Base-by-base conservation (phyloP, 2,888 invertebrate species). In the Chirona hameri region DNA sequence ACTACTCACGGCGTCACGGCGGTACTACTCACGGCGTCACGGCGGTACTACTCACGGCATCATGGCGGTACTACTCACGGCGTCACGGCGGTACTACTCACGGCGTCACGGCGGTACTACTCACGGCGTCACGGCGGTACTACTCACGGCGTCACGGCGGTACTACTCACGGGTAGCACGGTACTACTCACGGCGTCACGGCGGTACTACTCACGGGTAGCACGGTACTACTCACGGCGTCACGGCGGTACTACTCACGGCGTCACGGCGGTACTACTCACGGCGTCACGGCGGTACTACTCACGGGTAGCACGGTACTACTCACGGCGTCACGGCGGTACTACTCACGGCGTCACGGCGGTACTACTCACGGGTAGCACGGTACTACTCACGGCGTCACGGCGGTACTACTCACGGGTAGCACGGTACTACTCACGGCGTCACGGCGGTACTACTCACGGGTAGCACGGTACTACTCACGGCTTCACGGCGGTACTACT, bases 91-190 rank as follows among this genome's bases (percentile, higher is more conserved):
- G 39, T 39, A 39, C 4, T 18, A 86, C 84, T 88, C 88, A 60
- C 85, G 85, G 80, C 85, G 76, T 84, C 84, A n/a, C n/a, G 4
- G 7, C 39, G 4, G 39, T 39, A 39, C 4, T 18, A 86, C 84
- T 88, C 88, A 60, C 85, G 85, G 80, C 85, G 76, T 84, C 84
- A n/a, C n/a, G 4, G 7, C 39, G 4, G 39, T 39, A 39, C 4
- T 18, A 86, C 84, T 88, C 88, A 60, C 85, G 85, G 80, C 85
- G 76, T 84, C 84, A n/a, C n/a, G n/a, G n/a, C n/a, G n/a, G n/a
- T n/a, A n/a, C n/a, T n/a, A n/a, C n/a, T n/a, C n/a, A n/a, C n/a
- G n/a, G n/a, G n/a, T n/a, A n/a, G n/a, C 39, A 39, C 39, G 4
- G 39, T 39, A 39, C 4, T 18, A 86, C 84, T 88, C 88, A 60